Evolutionary conservation across 2,113 vertebrate species (phyloP).

Genomic region (Hippotragus niger): DNA sequence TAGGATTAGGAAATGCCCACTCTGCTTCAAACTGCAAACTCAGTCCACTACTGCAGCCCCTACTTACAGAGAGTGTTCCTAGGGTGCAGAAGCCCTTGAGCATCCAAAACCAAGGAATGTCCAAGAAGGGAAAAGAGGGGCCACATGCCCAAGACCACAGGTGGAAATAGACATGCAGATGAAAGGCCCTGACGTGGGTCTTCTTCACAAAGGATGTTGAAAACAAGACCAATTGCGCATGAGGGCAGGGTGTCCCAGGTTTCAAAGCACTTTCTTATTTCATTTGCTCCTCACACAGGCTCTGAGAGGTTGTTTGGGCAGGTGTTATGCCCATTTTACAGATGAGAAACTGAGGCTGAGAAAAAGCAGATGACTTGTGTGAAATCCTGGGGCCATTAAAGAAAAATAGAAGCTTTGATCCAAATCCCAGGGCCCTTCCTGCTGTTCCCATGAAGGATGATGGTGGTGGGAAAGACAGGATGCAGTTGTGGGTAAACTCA

Average conservation of each 20-base stretch:
- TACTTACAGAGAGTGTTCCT: background rate
- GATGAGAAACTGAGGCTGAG: background rate
- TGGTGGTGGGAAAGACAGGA: background rate
- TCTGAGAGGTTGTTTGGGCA: background rate
- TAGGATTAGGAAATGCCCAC: background rate
- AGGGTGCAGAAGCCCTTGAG: background rate
- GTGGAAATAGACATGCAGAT: background rate
- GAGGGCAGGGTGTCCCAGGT: background rate
- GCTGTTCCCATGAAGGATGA: no score
- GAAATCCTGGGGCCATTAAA: background rate
- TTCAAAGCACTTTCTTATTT: background rate
- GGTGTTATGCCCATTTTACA: background rate
- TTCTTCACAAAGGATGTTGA: no score
- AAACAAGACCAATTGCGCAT: no score
- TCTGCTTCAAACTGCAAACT: background rate
- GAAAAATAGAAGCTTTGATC: background rate
- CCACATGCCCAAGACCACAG: background rate
- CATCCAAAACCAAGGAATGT: background rate
- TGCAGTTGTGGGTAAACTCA: background rate
- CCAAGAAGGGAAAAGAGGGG: background rate
- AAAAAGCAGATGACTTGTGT: background rate
- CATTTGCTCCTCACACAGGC: background rate
- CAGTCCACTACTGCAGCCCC: no score
- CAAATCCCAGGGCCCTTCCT: rapidly evolving
- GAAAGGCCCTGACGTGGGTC: background rate